Evolutionary conservation across 2,888 invertebrate species (phyloP).

Genomic region (Amiota minor): DNA sequence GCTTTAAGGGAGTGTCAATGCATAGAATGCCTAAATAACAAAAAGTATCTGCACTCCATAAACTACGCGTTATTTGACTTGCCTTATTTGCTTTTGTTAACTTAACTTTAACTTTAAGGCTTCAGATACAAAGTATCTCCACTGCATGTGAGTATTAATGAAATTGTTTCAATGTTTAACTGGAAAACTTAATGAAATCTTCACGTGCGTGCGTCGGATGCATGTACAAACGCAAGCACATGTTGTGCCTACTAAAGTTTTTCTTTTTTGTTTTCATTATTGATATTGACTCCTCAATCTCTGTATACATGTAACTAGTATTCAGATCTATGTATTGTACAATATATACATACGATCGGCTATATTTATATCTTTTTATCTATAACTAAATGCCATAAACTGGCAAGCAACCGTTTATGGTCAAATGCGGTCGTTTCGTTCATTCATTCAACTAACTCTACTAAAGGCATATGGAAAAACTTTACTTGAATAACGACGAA

Average conservation of each 20-base stretch:
- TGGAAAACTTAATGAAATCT: neutral
- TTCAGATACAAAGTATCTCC: neutral
- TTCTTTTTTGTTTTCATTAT: neutral
- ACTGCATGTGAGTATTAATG: neutral
- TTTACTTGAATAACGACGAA: constrained; percentile 17
- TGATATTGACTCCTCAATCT: neutral
- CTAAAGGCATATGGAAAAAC: neutral
- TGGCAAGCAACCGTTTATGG: constrained; percentile 44
- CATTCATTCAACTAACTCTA: neutral
- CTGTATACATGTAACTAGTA: neutral
- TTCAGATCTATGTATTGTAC: neutral
- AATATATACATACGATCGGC: neutral
- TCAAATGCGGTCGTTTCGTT: constrained; percentile 30
- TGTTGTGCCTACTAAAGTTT: constrained; percentile 18
- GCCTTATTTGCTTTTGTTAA: neutral
- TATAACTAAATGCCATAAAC: constrained; percentile 28
- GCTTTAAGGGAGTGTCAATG: neutral
- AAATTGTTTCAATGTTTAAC: neutral
- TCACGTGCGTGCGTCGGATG: constrained; percentile 16
- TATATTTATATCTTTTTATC: neutral
- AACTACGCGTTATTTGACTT: neutral
- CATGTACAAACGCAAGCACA: constrained; percentile 14
- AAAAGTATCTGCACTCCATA: neutral
- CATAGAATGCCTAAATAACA: neutral
- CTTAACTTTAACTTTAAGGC: no score